Evolutionary conservation across 1,140 invertebrate species (phyloP), one percentile per base, ranked within the genome.

Genomic region (Zaprionus africanus): DNA sequence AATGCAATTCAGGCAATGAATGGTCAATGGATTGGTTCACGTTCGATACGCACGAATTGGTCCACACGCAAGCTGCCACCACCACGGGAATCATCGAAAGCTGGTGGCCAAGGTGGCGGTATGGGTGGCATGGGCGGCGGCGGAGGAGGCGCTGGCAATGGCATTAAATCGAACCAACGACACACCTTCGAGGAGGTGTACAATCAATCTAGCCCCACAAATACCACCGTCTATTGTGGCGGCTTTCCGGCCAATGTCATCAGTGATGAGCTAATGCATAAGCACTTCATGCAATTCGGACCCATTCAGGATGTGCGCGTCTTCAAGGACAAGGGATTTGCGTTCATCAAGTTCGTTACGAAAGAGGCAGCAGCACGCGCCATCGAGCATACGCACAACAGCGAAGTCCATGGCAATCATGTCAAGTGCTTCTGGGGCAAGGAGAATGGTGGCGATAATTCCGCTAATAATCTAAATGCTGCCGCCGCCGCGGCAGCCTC

Each of bases 341-440:
- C 99, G 82, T 99, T 99, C 94, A 97, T 99, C 93, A 99, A 98
- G 93, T 99, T 99, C 94, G 96, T 97, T 36, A 98, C 97, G 74
- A 99, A 99, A 94, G 98, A 99, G 93, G 96, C 97, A 3, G 99
- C 99, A 9, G 98, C 98, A 54, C 96, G 98, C 93, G 99, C 99
- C 71, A 99, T 99, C 88, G 98, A 99, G 92, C 96, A 96, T 57
- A 97, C 98, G 90, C 98, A 99, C 94, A 99, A 99, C 87, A 98
- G 97, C 66, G 98, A 99, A 93, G 97, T 99, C 69, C 97, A 97
- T 92, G 99, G 99, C 17, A 97, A 99, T 92, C 95, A 96, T 70
- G 98, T 99, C 12, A 99, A 99, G 94, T 99, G 99, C 94, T 99
- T 99, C 92, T 99, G 99, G 99, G 99, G 99, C 11, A 99, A 99